Base-by-base conservation (phyloP, 1,140 invertebrate species). In the Parasteatoda tepidariorum region DNA sequence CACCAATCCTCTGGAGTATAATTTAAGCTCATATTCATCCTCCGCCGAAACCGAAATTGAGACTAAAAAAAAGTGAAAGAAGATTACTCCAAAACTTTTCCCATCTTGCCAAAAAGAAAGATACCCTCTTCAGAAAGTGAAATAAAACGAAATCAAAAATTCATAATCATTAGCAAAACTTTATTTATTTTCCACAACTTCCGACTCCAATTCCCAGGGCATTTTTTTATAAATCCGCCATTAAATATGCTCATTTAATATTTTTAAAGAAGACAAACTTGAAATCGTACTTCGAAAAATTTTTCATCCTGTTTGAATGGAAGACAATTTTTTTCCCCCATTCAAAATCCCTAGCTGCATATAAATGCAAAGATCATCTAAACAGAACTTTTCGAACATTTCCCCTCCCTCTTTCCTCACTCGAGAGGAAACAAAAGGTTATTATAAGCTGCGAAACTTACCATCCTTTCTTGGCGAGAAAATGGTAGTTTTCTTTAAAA, bases 401-500 rank as follows among this genome's bases (percentile, higher is more conserved):
- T 30, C 30, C 13, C 24, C 7, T 68, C 18, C 22, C 4, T 24
- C 30, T 71, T 33, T 4, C 28, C 24, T 30, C 13, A 31, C n/a
- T n/a, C n/a, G n/a, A n/a, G n/a, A n/a, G n/a, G n/a, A 31, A 13
- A 55, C 48, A 71, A 71, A 48, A 34, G 48, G 2, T 55, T 71
- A 71, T 71, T 34, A 71, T 31, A 33, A 71, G 33, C 68, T 55
- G 38, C 5, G 24, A 71, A 71, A 71, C 18, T 57, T 71, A 55
- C 26, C 30, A 15, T 26, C 34, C 1, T 15, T 64, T 11, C 22
- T 13, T 2, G 13, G 34, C 31, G n/a, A 48, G 38, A 59, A 26
- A 59, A 59, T 48, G 2, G 3, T 26, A 9, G 13, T 57, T 57
- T 71, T 33, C 48, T 31, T 22, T 13, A 71, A 71, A 71, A 71